Percentiles rank a stretch among this genome's conserved stretches.
Conservation (phyloP, 1,140 invertebrate genomes). For the Hycleus phaleratus region DNA sequence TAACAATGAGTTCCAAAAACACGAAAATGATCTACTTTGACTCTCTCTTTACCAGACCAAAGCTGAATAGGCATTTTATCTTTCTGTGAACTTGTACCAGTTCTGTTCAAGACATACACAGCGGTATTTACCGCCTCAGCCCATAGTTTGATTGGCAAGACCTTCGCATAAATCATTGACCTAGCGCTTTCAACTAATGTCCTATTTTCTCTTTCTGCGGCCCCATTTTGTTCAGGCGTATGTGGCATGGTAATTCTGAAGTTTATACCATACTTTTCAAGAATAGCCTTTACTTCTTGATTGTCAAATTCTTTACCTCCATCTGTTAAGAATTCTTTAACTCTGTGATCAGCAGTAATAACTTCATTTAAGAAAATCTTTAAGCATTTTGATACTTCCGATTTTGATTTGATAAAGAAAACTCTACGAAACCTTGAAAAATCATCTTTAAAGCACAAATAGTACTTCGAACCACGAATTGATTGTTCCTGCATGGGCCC, state of each 20-base stretch:
- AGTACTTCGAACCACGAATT: constrained; percentile 33
- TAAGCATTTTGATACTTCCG: constrained; percentile 25
- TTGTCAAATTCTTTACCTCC: constrained; percentile 26
- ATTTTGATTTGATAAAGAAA: constrained; percentile 35
- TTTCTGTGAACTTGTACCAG: constrained; percentile 12
- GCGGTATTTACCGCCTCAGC: constrained; percentile 42
- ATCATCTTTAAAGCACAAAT: constrained; percentile 39
- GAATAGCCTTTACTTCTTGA: constrained; percentile 19
- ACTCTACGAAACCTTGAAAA: constrained; percentile 30
- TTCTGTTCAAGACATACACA: constrained; percentile 38
- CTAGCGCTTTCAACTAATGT: constrained; percentile 38
- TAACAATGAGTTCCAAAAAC: constrained; percentile 8
- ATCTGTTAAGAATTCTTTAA: constrained; percentile 26
- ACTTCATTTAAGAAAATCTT: constrained; percentile 22
- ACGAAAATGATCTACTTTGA: constrained; percentile 7
- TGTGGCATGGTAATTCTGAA: constrained; percentile 28
- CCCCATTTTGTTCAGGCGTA: constrained; percentile 41
- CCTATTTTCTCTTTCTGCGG: constrained; percentile 39
- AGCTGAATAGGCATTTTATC: constrained; percentile 13
- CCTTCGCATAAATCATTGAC: constrained; percentile 36
- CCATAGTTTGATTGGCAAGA: constrained; percentile 40
- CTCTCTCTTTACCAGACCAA: not conserved
- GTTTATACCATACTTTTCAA: constrained; percentile 24
- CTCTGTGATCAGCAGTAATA: constrained; percentile 14
- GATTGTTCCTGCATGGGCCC: constrained; percentile 40